These are phyloP conservation scores for Oryzias sinensis DNA, from an alignment of 2,797 vertebrate species.

Conservation along the genomic window DNA sequence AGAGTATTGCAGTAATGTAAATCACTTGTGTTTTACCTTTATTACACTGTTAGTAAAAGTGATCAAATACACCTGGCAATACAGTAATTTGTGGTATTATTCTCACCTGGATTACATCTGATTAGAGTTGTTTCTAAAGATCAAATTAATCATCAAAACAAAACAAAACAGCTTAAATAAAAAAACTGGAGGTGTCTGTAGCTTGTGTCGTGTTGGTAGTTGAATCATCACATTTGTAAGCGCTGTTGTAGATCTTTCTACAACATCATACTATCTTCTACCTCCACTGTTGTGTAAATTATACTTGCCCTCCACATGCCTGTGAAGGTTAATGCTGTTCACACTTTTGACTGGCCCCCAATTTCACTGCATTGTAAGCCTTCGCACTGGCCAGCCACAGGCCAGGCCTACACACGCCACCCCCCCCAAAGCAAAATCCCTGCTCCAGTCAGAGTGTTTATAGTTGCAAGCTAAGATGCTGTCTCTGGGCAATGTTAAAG, in stretches of 20 bases:
- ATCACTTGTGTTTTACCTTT: too few relatives aligned
- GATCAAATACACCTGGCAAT: too few relatives aligned
- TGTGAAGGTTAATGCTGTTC: slow-evolving; percentile 73
- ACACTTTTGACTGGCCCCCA: slow-evolving; percentile 70
- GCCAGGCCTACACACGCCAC: slow-evolving; percentile 49
- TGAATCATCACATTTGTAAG: slow-evolving; percentile 27
- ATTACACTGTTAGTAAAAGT: too few relatives aligned
- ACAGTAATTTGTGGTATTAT: slow-evolving; percentile 6
- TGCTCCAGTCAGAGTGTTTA: slow-evolving; percentile 56
- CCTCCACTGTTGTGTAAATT: slow-evolving; percentile 54
- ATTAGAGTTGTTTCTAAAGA: slow-evolving; percentile 31
- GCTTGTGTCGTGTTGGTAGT: slow-evolving; percentile 35
- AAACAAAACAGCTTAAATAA: slow-evolving; percentile 21
- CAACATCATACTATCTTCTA: slow-evolving; percentile 21
- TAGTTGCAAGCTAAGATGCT: slow-evolving; percentile 62
- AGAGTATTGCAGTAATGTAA: too few relatives aligned
- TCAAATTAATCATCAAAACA: slow-evolving; percentile 38
- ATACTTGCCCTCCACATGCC: slow-evolving; percentile 57
- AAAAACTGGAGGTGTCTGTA: slow-evolving; percentile 31
- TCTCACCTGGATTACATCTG: slow-evolving; percentile 21
- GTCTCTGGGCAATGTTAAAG: slow-evolving; percentile 73
- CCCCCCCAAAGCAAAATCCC: slow-evolving; percentile 56
- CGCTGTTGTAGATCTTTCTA: slow-evolving; percentile 10
- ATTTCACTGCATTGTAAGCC: slow-evolving; percentile 64
- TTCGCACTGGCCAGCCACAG: slow-evolving; percentile 51